phyloP scores from a whole-genome alignment of 2,113 vertebrate species.

The Arothron firmamentum region DNA sequence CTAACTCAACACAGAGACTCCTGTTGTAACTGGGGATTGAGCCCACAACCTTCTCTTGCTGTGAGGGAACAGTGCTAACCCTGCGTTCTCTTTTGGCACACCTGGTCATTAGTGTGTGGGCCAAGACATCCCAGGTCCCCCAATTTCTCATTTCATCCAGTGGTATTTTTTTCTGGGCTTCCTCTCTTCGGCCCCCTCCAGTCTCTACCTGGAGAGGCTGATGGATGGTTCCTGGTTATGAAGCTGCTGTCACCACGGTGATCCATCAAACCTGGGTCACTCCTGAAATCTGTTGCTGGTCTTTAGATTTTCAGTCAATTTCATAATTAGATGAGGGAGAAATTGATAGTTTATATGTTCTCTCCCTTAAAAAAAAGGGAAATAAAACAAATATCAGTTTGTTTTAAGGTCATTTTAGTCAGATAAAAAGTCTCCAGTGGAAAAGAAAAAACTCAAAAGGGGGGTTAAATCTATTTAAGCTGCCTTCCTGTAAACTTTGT shows the following conservation, averaged over 20 bases:
- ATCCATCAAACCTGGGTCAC: constrained; percentile 71
- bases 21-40: too few species aligned
- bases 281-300: constrained; percentile 42
- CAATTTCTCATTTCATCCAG: constrained; percentile 28
- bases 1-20: too few species aligned
- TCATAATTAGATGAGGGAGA: constrained; percentile 18
- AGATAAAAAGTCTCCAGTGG: too few species aligned
- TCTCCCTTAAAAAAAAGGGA: too few species aligned
- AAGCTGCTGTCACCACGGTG: constrained; percentile 71
- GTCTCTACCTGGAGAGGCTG: constrained; percentile 67
- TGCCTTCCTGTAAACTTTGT: too few species aligned
- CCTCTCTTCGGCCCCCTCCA: constrained; percentile 29
- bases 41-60: too few species aligned
- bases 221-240: constrained; percentile 76
- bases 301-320: constrained; percentile 40
- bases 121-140: constrained; percentile 37
- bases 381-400: too few species aligned
- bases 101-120: constrained; percentile 60
- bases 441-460: too few species aligned
- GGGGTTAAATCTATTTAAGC: too few species aligned
- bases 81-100: constrained; percentile 33
- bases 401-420: too few species aligned
- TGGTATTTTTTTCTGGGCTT: constrained; percentile 69
- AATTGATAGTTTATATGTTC: background rate
- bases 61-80: constrained; percentile 24